A percentile compares a stretch with the other conserved stretches of the same genome.
phyloP scores from a whole-genome alignment of 1,140 invertebrate species.

The Rhyacophila brunnea region DNA sequence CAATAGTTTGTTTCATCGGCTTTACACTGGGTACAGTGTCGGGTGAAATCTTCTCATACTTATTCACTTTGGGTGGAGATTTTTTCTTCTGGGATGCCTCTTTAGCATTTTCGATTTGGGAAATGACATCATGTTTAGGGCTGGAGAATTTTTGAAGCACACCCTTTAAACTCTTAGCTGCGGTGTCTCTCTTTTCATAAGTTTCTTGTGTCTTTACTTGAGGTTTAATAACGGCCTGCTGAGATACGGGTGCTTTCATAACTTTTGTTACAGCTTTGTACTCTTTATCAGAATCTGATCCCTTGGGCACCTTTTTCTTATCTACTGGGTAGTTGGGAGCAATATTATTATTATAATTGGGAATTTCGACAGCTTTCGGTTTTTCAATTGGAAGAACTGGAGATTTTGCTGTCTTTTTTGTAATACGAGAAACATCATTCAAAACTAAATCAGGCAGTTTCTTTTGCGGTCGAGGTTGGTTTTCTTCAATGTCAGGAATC shows the following conservation, averaged over 20 bases:
- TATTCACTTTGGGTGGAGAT: background rate
- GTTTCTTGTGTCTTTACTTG: slow-evolving; percentile 47
- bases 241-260: slow-evolving; percentile 63
- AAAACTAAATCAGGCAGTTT: slow-evolving; percentile 52
- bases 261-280: slow-evolving; percentile 62
- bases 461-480: slow-evolving; percentile 46
- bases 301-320: background rate
- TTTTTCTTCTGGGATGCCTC: slow-evolving; percentile 24
- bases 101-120: slow-evolving; percentile 41
- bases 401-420: slow-evolving; percentile 4
- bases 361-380: background rate
- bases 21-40: background rate
- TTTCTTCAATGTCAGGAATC: slow-evolving; percentile 53
- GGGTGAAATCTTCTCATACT: background rate
- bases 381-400: slow-evolving; percentile 11
- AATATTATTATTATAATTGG: no score
- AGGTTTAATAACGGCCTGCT: slow-evolving; percentile 58
- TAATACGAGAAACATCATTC: slow-evolving; percentile 36
- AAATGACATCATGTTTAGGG: slow-evolving; percentile 42
- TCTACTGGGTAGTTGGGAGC: background rate
- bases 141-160: slow-evolving; percentile 50
- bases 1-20: background rate
- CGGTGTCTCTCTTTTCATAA: slow-evolving; percentile 47
- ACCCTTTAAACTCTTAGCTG: slow-evolving; percentile 53
- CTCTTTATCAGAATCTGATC: slow-evolving; percentile 44